These are phyloP conservation scores for Cossypha heuglini DNA, from an alignment of 2,797 vertebrate genomes.

Conservation along the genomic window DNA sequence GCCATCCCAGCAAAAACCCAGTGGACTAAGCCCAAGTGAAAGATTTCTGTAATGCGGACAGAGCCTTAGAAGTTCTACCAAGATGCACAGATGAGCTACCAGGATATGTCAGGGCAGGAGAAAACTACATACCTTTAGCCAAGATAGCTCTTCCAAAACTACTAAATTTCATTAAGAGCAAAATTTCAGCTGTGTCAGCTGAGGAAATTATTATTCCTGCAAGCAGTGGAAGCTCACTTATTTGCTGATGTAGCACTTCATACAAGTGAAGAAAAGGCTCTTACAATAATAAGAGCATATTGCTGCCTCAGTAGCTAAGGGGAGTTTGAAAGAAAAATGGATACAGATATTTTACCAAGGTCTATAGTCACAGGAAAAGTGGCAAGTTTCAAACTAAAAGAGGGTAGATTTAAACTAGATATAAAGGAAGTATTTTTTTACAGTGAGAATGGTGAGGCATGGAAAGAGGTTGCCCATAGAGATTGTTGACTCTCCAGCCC, in stretches of 20 bases:
- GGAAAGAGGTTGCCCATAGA: not conserved
- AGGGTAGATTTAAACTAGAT: not conserved
- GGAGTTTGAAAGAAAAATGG: not conserved
- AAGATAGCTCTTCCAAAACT: not conserved
- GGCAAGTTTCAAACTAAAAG: not conserved
- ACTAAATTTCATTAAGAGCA: not conserved
- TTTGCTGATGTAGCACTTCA: not conserved
- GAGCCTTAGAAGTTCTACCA: not conserved
- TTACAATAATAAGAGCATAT: not conserved
- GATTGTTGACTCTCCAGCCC: not conserved
- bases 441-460: not conserved
- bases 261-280: not conserved
- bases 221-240: not conserved
- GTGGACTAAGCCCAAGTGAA: not conserved
- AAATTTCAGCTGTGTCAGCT: not conserved
- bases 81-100: not conserved
- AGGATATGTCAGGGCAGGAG: not conserved
- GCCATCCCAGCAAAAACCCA: not conserved
- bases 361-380: not conserved
- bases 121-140: not conserved
- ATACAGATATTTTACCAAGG: not conserved
- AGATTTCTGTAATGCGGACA: not conserved
- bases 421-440: not conserved
- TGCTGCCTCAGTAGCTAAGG: not conserved
- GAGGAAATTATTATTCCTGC: not conserved